Evolutionary conservation across 2,797 vertebrate species (phyloP).

Genomic region (Cirrhinus molitorella): DNA sequence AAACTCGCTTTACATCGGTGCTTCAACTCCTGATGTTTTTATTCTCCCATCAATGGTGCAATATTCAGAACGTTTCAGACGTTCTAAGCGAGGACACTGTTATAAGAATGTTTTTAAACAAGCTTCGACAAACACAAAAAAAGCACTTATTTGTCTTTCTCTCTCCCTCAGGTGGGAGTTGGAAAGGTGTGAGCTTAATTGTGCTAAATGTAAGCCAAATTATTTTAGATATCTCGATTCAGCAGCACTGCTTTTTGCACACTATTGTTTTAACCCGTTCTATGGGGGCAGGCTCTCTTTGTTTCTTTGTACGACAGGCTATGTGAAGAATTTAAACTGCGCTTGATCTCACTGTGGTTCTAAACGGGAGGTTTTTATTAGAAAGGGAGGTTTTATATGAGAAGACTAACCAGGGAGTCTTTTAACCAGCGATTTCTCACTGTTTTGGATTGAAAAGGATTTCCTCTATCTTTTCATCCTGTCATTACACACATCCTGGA

Average conservation of each 20-base stretch:
- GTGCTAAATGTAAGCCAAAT: slow-evolving; percentile 38
- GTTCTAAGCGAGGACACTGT: slow-evolving; percentile 38
- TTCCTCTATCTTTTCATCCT: neutral
- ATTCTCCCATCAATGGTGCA: slow-evolving; percentile 56
- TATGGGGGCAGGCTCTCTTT: slow-evolving; percentile 28
- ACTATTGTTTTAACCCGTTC: slow-evolving; percentile 37
- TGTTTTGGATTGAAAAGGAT: slow-evolving; percentile 38
- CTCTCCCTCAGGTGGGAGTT: neutral
- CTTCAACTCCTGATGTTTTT: slow-evolving; percentile 62
- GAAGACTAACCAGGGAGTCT: slow-evolving; percentile 53
- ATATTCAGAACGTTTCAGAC: slow-evolving; percentile 50
- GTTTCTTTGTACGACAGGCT: slow-evolving; percentile 31
- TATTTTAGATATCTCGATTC: slow-evolving; percentile 13
- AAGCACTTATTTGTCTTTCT: slow-evolving; percentile 34
- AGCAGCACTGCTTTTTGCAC: slow-evolving; percentile 17
- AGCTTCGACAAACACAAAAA: slow-evolving; percentile 4
- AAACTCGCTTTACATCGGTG: slow-evolving; percentile 74
- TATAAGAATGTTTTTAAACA: slow-evolving; percentile 48
- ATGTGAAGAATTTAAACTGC: slow-evolving; percentile 38
- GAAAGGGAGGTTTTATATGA: slow-evolving; percentile 56
- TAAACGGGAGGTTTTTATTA: slow-evolving; percentile 49
- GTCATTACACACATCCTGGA: slow-evolving; percentile 11
- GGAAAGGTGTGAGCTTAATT: slow-evolving; percentile 4
- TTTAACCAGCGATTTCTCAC: slow-evolving; percentile 62
- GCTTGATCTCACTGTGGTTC: slow-evolving; percentile 44